Evolutionary conservation across 1,140 invertebrate species (phyloP).

Genomic region (Formica selysi): DNA sequence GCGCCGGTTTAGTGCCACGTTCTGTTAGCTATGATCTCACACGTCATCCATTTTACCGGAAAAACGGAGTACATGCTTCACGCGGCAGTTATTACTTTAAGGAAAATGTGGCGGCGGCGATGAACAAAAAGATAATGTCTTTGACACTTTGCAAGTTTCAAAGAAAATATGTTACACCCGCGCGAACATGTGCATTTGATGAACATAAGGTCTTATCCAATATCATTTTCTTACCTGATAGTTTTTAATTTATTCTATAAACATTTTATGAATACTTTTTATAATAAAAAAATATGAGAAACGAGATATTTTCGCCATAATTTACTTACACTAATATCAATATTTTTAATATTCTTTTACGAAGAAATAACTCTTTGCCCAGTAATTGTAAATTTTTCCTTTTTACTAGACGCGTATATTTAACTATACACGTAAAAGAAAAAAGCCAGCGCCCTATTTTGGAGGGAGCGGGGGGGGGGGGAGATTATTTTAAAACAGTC

Average conservation of each 20-base stretch:
- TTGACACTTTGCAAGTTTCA: slow-evolving; percentile 13
- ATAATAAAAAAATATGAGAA: slow-evolving; percentile 21
- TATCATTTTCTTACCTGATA: not conserved
- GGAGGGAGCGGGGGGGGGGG: too few species aligned
- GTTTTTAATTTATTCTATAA: not conserved
- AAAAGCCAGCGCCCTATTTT: not conserved
- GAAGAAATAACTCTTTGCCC: not conserved
- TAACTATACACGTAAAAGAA: not conserved
- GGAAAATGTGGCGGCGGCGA: slow-evolving; percentile 18
- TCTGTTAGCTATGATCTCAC: slow-evolving; percentile 24
- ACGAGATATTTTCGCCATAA: slow-evolving; percentile 12
- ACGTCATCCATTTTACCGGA: slow-evolving; percentile 27
- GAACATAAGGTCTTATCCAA: not conserved
- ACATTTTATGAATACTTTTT: not conserved
- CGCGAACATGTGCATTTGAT: not conserved
- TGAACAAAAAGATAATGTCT: slow-evolving; percentile 26
- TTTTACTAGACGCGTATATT: not conserved
- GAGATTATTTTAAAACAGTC: not conserved
- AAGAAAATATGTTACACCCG: not conserved
- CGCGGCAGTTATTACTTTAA: slow-evolving; percentile 52
- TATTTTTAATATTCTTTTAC: slow-evolving; percentile 35
- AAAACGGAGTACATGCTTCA: slow-evolving; percentile 8
- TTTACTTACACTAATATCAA: slow-evolving; percentile 39
- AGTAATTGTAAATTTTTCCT: slow-evolving; percentile 40
- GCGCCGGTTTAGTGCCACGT: slow-evolving; percentile 1